Base-by-base conservation (phyloP, 1,140 invertebrate genomes). In the Coptotermes formosanus region DNA sequence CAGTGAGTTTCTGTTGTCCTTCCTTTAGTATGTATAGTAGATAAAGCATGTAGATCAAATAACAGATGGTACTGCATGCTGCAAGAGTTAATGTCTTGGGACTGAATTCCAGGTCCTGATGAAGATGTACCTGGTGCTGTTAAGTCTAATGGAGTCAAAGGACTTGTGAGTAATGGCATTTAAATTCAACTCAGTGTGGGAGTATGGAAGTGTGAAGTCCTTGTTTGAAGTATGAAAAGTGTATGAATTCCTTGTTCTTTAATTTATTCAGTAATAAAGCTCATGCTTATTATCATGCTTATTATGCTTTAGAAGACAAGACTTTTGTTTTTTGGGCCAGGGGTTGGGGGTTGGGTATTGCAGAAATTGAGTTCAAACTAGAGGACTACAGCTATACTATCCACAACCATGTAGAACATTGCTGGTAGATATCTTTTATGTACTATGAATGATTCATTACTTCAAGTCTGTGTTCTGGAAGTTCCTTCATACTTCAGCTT, bases 51-150 rank as follows among this genome's bases (percentile, higher is more conserved):
- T 38, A 38, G 38, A 38, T 38, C 38, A 38, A 38, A 4, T 38
- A 48, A 55, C 21, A 21, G 4, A 55, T 16, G 16, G 19, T 55
- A 55, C 6, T 55, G 19, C 52, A 55, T 55, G 52, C 14, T 55
- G 52, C 52, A 55, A 21, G 52, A 19, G 14, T 55, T 55, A 55
- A 55, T 19, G 52, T 55, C 3, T 21, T 19, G 19, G 52, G 52
- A 55, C 48, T 83, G 25, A 12, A 45, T 84, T 84, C 48, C 45
- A 84, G 83, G 45, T 32, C 83, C 83, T 48, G 83, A 84, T n/a
- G 83, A 84, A 32, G 83, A 84, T 1, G n/a, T 32, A 59, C 8
- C 83, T 30, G 45, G 25, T 52, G 45, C 45, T 84, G 23, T 84
- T 52, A 84, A 84, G 30, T 30, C 83, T 16, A 84, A 84, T 59